Percentiles rank a stretch among this genome's conserved stretches.
These are phyloP conservation scores for Anseranas semipalmata DNA, from an alignment of 2,113 vertebrate species.

Conservation along the genomic window DNA sequence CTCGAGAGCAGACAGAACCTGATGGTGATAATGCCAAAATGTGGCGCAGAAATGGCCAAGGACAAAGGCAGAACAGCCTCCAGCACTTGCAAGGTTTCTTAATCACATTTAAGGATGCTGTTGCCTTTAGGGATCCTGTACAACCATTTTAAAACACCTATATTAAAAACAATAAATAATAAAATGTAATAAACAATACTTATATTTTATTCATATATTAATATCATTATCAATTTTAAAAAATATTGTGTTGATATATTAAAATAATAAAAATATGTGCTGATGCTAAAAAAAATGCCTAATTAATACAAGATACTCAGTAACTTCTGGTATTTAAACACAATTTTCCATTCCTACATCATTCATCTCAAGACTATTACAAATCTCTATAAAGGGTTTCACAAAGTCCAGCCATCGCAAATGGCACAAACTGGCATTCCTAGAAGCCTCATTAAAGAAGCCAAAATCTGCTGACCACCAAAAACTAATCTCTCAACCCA, in stretches of 20 bases:
- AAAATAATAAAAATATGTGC: background rate
- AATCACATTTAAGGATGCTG: background rate
- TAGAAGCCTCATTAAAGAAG: background rate
- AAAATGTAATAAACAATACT: background rate
- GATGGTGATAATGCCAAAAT: background rate
- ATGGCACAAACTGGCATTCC: rapidly evolving
- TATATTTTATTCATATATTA: background rate
- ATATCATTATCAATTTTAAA: background rate
- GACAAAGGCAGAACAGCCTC: background rate
- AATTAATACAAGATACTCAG: background rate
- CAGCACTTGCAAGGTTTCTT: background rate
- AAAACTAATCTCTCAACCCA: background rate
- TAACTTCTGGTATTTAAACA: background rate
- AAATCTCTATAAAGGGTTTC: background rate
- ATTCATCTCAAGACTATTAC: background rate
- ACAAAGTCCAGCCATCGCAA: background rate
- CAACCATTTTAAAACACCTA: background rate
- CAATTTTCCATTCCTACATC: background rate
- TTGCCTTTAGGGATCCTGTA: background rate
- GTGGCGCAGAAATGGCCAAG: background rate
- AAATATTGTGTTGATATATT: background rate
- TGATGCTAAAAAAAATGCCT: background rate
- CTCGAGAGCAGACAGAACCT: background rate
- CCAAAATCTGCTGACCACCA: background rate
- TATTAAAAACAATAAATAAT: background rate